Percentiles rank a stretch among this genome's conserved stretches.
Evolutionary conservation across 2,797 vertebrate species (phyloP).

Genomic region (Darevskia nairensis): DNA sequence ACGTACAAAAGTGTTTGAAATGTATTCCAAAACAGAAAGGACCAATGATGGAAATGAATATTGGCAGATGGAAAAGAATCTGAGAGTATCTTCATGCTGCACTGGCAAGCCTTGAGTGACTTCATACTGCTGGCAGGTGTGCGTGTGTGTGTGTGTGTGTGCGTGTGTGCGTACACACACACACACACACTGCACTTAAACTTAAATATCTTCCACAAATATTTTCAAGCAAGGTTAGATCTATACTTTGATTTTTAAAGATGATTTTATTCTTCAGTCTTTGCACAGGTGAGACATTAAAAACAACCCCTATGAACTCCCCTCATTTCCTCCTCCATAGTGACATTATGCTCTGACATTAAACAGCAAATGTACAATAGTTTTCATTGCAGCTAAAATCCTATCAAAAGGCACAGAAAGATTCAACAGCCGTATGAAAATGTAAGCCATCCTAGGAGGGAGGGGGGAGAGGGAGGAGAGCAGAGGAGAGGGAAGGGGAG

Average conservation of each 20-base stretch:
- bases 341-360: background rate
- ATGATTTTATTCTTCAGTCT: constrained; percentile 55
- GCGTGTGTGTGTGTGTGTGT: no score
- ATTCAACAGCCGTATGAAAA: constrained; percentile 78
- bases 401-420: constrained; percentile 66
- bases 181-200: background rate
- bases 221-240: constrained; percentile 37
- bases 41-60: background rate
- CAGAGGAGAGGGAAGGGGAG: constrained; percentile 32
- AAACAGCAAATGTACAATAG: background rate
- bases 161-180: background rate
- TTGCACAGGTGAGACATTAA: constrained; percentile 23
- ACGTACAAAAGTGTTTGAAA: constrained; percentile 16
- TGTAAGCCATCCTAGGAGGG: constrained; percentile 72
- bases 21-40: constrained; percentile 30
- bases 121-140: constrained; percentile 5
- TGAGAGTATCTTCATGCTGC: constrained; percentile 31
- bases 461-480: constrained; percentile 59
- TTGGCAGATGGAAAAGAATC: constrained; percentile 14
- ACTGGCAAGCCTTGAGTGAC: constrained; percentile 26
- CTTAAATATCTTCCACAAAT: constrained; percentile 46
- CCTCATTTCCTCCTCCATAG: constrained; percentile 41
- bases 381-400: constrained; percentile 55
- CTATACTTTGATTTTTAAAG: constrained; percentile 55
- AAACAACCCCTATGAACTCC: background rate